Evolutionary conservation across 2,888 invertebrate genomes (phyloP).

Genomic region (Molorchus minor): DNA sequence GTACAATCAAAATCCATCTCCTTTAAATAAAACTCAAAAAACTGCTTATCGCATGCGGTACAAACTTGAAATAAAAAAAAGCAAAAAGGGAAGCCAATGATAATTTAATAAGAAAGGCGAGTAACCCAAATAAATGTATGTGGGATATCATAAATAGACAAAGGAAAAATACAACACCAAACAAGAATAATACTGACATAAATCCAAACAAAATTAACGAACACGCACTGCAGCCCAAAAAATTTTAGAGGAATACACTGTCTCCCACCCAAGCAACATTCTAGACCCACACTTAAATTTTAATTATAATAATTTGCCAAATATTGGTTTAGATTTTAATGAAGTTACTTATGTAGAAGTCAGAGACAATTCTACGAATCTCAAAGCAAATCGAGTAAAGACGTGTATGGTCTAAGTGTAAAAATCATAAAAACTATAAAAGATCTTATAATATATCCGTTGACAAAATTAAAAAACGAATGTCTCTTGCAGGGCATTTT

Average conservation of each 20-base stretch:
- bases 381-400: neutral
- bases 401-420: neutral
- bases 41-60: neutral
- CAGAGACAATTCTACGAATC: neutral
- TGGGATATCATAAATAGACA: neutral
- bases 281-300: neutral
- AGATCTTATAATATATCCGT: neutral
- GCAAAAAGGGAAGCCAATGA: neutral
- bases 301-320: neutral
- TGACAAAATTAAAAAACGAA: neutral
- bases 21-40: neutral
- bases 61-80: neutral
- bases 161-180: neutral
- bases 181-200: neutral
- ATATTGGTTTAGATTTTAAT: neutral
- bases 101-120: neutral
- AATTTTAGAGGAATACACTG: neutral
- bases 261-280: neutral
- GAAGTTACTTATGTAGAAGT: neutral
- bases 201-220: neutral
- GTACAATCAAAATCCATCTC: too few species aligned
- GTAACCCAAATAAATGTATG: neutral
- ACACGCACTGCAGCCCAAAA: neutral
- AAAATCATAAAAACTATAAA: constrained; percentile 1
- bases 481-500: neutral